Evolutionary conservation across 2,797 vertebrate genomes (phyloP), one percentile per base, ranked within the genome.

Genomic region (Lutjanus argentimaculatus): DNA sequence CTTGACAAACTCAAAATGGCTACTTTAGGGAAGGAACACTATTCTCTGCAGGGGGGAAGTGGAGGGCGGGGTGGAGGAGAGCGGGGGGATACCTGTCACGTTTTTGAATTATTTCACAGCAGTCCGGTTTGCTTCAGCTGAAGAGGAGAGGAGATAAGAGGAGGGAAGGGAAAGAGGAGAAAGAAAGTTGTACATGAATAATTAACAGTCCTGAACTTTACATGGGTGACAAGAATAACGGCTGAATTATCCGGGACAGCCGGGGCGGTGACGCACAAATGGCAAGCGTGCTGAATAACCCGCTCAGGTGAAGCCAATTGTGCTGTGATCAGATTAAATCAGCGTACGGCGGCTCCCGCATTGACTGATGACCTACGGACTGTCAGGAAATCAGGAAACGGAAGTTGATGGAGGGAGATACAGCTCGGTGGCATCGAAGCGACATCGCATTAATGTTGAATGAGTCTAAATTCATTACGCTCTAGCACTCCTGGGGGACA

Each of bases 391-490:
- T 82, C 78, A 58, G 83, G 79, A 67, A 76, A 70, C 17, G 62
- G 72, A 86, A 73, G 82, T 77, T 88, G 85, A 88, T 86, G 79
- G 63, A 59, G 79, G 53, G 81, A 85, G 89, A 88, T 80, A 70
- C 80, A 64, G 79, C 86, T 86, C 53, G 14, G 86, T 88, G 88
- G 83, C 87, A 82, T 71, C 4, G 46, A 72, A 79, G 81, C 51
- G 59, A 87, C 88, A 77, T 86, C 21, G 25, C 88, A 90, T 93
- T 89, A 90, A 90, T 90, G 89, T 82, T 85, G 87, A 90, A 91
- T 84, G 90, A 86, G 81, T 79, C 82, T 88, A 92, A 93, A 91
- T 93, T 94, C 91, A 93, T 93, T 92, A 90, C 61, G 76, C 82
- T 85, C 71, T 13, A 88, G 76, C 90, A 76, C 90, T 94, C 92